Conservation (phyloP, 2,797 vertebrate species). For the Miichthys miiuy region DNA sequence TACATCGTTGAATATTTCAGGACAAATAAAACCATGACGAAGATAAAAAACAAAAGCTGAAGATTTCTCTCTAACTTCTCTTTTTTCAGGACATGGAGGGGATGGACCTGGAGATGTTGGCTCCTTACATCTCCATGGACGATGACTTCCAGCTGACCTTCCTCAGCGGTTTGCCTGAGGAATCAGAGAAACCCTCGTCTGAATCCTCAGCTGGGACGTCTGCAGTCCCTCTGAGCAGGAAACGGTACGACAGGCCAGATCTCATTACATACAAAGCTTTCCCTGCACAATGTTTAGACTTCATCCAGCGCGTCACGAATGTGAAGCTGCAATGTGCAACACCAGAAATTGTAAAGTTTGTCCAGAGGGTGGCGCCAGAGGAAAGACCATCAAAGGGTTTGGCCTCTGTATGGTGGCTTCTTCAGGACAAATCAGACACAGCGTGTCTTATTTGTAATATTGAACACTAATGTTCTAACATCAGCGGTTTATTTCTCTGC, state of each 20-base stretch:
- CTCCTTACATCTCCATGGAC: conserved; percentile 94
- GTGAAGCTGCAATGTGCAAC: no score
- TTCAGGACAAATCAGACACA: background rate
- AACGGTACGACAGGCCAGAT: conserved; percentile 65
- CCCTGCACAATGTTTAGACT: background rate
- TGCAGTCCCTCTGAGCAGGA: conserved; percentile 51
- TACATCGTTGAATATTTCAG: no score
- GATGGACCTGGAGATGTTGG: conserved; percentile 90
- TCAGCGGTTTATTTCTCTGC: background rate
- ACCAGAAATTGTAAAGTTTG: background rate
- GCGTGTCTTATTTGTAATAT: background rate
- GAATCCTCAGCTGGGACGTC: background rate
- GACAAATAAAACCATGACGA: no score
- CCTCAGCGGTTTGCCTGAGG: conserved; percentile 72
- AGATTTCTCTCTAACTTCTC: background rate
- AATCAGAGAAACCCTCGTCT: background rate
- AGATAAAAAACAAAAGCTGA: no score
- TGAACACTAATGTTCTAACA: background rate
- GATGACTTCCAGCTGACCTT: conserved; percentile 92
- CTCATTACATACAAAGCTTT: background rate
- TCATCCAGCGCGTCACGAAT: background rate
- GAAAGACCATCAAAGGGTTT: background rate
- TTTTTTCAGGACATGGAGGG: conserved; percentile 70
- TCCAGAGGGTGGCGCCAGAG: conserved; percentile 34
- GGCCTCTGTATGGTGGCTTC: background rate